A percentile compares a stretch with the other conserved stretches of the same genome.
Evolutionary conservation across 2,888 invertebrate genomes (phyloP).

Genomic region (Lysandra bellargus): DNA sequence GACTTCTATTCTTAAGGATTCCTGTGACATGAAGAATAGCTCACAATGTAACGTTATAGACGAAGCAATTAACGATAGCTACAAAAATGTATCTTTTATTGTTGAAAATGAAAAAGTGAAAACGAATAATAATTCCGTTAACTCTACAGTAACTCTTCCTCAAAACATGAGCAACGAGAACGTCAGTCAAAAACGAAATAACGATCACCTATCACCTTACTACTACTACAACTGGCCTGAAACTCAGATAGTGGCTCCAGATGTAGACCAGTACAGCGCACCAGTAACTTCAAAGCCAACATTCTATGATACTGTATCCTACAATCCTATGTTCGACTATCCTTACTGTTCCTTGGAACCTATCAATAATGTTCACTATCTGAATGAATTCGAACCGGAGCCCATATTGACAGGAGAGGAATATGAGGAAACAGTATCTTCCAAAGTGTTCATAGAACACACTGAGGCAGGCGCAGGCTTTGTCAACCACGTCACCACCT

Average conservation of each 20-base stretch:
- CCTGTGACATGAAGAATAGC: conserved; percentile 51
- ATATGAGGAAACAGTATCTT: conserved; percentile 66
- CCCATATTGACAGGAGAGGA: conserved; percentile 68
- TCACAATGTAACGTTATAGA: conserved; percentile 44
- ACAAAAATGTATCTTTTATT: background rate
- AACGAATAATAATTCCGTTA: background rate
- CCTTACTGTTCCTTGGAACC: conserved; percentile 59
- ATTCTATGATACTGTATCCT: conserved; percentile 61
- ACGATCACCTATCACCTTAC: conserved; percentile 37
- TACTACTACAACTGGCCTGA: conserved; percentile 55
- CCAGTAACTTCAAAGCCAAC: conserved; percentile 55
- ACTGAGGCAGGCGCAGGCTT: conserved; percentile 63
- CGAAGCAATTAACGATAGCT: background rate
- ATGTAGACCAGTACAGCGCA: conserved; percentile 47
- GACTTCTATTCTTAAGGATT: conserved; percentile 57
- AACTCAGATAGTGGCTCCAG: conserved; percentile 54
- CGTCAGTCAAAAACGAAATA: conserved; percentile 7
- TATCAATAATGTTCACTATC: conserved; percentile 48
- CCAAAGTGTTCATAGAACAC: conserved; percentile 63
- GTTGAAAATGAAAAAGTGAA: background rate
- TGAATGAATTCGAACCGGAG: conserved; percentile 55
- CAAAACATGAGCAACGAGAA: background rate
- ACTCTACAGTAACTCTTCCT: background rate
- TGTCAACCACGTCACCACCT: conserved; percentile 70
- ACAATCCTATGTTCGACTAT: conserved; percentile 49